These are phyloP conservation scores for Talpa occidentalis DNA, from an alignment of 2,113 vertebrate genomes.

Conservation along the genomic window DNA sequence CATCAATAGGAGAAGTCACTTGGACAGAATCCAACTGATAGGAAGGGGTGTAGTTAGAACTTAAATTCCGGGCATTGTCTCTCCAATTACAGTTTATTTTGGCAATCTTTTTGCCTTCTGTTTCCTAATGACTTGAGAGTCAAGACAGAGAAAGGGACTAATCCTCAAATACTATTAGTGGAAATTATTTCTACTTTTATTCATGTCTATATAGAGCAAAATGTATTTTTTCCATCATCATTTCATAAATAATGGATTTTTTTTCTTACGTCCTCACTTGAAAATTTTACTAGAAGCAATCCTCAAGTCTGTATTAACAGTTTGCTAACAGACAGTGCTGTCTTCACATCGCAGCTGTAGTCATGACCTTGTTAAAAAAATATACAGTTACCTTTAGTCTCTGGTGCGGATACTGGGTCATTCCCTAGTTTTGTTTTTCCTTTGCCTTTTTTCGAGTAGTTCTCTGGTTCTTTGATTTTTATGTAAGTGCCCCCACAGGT, in stretches of 20 bases:
- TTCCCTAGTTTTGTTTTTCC: constrained; percentile 68
- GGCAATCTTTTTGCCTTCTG: constrained; percentile 31
- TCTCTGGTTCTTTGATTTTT: constrained; percentile 96
- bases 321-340: neutral
- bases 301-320: neutral
- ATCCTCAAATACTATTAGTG: neutral
- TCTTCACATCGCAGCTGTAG: accelerated
- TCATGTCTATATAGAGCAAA: neutral
- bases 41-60: neutral
- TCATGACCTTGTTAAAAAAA: neutral
- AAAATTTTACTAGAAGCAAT: neutral
- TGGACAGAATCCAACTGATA: neutral
- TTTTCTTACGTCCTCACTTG: neutral
- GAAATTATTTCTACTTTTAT: neutral
- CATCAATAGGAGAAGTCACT: neutral
- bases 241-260: neutral
- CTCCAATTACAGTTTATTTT: neutral
- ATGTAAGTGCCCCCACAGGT: constrained; percentile 93
- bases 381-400: constrained; percentile 43
- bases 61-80: neutral
- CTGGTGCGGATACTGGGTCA: neutral
- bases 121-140: constrained; percentile 10
- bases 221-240: neutral
- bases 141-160: neutral
- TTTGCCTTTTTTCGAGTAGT: constrained; percentile 90